Conservation (phyloP, 1,140 invertebrate genomes). For the Odontomachus brunneus region DNA sequence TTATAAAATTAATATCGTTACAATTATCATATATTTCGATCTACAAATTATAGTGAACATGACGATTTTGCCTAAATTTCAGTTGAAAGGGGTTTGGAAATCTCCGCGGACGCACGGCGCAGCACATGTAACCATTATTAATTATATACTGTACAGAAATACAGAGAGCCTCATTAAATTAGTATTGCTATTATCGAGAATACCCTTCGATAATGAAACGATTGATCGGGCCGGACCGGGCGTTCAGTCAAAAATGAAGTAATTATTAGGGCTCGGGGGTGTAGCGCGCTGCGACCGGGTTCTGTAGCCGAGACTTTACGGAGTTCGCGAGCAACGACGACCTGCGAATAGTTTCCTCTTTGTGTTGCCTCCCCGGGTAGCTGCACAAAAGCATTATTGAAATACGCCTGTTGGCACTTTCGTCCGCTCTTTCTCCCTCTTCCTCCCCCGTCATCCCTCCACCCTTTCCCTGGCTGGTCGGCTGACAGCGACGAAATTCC, state of each 20-base stretch:
- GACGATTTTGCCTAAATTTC: background rate
- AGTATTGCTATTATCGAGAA: background rate
- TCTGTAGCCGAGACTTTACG: background rate
- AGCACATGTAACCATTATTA: background rate
- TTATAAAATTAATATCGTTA: background rate
- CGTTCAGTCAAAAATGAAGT: background rate
- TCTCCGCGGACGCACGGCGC: background rate
- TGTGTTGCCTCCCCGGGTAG: background rate
- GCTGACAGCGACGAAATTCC: conserved; percentile 32
- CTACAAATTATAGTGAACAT: background rate
- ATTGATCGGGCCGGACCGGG: no score
- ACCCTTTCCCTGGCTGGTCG: no score
- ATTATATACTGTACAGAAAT: background rate
- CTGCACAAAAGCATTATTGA: conserved; percentile 40
- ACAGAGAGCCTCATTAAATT: background rate
- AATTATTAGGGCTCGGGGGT: background rate
- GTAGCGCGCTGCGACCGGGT: background rate
- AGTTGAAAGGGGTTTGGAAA: background rate
- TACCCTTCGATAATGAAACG: background rate
- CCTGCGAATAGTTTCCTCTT: conserved; percentile 1
- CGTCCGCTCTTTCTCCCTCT: background rate
- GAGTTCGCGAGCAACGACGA: conserved; percentile 1
- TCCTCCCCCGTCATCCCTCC: no score
- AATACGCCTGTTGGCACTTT: conserved; percentile 38
- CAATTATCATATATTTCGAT: background rate